These are phyloP conservation scores for Hydrocynus forskahlii DNA, from an alignment of 2,797 vertebrate genomes.

Conservation along the genomic window DNA sequence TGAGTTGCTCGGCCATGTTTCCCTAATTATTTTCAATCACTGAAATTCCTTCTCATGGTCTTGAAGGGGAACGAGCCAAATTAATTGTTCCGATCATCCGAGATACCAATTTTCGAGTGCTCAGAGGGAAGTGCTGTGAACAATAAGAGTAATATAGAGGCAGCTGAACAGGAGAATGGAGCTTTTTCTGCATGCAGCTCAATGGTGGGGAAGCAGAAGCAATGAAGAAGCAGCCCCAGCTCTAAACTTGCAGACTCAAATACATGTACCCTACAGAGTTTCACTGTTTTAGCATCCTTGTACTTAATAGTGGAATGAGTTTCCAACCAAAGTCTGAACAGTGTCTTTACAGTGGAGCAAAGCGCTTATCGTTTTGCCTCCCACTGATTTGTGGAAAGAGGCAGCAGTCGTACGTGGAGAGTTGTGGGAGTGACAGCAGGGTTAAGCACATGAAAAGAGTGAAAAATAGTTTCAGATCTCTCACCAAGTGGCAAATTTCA, in stretches of 20 bases:
- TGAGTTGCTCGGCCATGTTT: slow-evolving; percentile 55
- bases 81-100: slow-evolving; percentile 56
- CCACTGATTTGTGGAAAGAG: too few species aligned
- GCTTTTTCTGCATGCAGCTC: slow-evolving; percentile 18
- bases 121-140: slow-evolving; percentile 38
- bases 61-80: slow-evolving; percentile 49
- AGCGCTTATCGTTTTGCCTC: background rate
- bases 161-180: slow-evolving; percentile 5
- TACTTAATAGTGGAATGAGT: background rate
- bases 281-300: background rate
- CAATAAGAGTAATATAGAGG: slow-evolving; percentile 39
- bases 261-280: background rate
- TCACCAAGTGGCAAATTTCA: too few species aligned
- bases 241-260: background rate
- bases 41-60: slow-evolving; percentile 49
- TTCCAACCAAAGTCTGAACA: background rate
- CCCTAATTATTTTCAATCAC: slow-evolving; percentile 60
- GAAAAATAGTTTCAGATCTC: too few species aligned
- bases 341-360: background rate
- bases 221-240: slow-evolving; percentile 15
- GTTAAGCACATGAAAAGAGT: too few species aligned
- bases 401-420: background rate
- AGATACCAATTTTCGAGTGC: slow-evolving; percentile 35
- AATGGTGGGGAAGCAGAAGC: background rate
- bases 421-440: background rate